These are phyloP conservation scores for Paraplagusia blochii DNA, from an alignment of 2,113 vertebrate species.

Conservation along the genomic window DNA sequence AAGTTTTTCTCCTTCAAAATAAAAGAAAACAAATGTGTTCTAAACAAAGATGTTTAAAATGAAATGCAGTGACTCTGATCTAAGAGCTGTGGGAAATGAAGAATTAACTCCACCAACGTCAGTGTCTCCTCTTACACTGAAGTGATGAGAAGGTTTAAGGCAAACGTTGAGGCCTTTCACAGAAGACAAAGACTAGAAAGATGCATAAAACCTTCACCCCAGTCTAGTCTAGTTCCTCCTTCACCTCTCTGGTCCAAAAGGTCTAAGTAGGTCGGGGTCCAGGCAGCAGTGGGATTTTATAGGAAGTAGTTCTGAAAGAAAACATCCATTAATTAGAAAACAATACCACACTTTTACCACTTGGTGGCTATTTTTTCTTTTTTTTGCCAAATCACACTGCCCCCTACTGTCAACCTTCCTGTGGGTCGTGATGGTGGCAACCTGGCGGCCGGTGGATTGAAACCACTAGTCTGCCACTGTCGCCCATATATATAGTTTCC, in stretches of 20 bases:
- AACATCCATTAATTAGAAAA: neutral
- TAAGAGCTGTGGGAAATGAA: no score
- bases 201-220: neutral
- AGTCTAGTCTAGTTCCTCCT: neutral
- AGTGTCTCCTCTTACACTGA: neutral
- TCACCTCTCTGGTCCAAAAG: neutral
- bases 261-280: neutral
- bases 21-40: no score
- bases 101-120: no score
- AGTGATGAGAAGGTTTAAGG: slow-evolving; percentile 13
- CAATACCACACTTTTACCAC: neutral
- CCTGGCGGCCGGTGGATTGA: no score
- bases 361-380: neutral
- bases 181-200: neutral
- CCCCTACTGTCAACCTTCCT: no score
- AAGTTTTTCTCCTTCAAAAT: no score
- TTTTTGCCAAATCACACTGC: no score
- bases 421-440: no score
- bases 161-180: neutral
- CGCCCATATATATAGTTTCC: no score
- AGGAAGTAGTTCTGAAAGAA: slow-evolving; percentile 43
- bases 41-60: no score
- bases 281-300: slow-evolving; percentile 30
- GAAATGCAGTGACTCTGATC: no score
- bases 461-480: no score